Base-by-base conservation (phyloP, 1,140 invertebrate genomes). In the Vanessa atalanta region DNA sequence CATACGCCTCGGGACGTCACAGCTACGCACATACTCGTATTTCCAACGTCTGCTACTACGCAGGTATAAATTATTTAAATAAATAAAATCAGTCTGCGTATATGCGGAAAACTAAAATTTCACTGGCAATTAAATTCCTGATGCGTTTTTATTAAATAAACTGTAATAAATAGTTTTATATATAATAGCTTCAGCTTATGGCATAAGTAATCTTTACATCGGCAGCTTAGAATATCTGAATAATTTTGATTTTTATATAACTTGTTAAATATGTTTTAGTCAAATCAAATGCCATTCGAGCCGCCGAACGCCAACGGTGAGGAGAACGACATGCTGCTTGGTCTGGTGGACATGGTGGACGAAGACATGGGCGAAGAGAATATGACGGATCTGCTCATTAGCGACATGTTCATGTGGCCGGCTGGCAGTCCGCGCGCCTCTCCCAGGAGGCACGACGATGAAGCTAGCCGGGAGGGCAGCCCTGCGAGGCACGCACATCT, bases 11-110 rank as follows among this genome's bases (percentile, higher is more conserved):
- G 98, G 81, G 98, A 99, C 93, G 97, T 98, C 64, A 97, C 97
- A 64, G 98, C 97, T 86, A 99, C 99, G 64, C 99, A 99, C 90
- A 99, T 99, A 79, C 95, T 99, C 73, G 99, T 99, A 73, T 99
- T 99, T 93, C 99, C 99, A 63, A 99, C 98, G 11, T 99, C 98
- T 70, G 98, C 99, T 43, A 98, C 97, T 47, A 98, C 98, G 70
- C 97, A 98, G 95, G 97, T 98, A 93, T 67, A 68, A 31, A 20
- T 20, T 20, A 20, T 20, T 20, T 20, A 20, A 20, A 31, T 31
- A 6, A 31, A 31, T 31, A 31, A 31, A 31, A 31, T 31, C 26
- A 31, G 26, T 31, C 26, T 31, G 3, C 26, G 3, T 31, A 31
- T 4, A 31, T 31, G 26, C 26, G 26, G 3, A 3, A 31, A 31